Percentiles rank a stretch among this genome's conserved stretches.
Conservation (phyloP, 2,797 vertebrate genomes). For the Coluber constrictor region DNA sequence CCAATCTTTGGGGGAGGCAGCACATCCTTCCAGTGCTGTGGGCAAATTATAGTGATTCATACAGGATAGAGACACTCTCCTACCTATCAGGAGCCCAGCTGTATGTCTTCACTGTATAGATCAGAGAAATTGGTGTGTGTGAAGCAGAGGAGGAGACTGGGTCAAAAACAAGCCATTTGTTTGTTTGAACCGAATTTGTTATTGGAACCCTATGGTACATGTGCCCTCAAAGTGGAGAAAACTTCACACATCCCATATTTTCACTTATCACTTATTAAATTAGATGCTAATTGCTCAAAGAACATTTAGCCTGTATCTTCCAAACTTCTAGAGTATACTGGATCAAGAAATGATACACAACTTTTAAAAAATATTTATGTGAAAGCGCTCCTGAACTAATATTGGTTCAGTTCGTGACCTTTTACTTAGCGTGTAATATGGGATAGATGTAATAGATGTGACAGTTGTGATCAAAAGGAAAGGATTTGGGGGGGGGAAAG, state of each 20-base stretch:
- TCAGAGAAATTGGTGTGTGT: background rate
- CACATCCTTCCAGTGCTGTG: background rate
- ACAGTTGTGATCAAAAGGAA: background rate
- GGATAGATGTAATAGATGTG: background rate
- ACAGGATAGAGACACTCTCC: background rate
- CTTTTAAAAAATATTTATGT: background rate
- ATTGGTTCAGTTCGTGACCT: background rate
- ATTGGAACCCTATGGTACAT: background rate
- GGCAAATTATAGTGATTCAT: conserved; percentile 22
- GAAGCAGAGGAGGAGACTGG: background rate
- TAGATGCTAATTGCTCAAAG: background rate
- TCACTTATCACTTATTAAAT: background rate
- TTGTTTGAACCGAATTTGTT: background rate
- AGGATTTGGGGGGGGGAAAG: too few relatives aligned
- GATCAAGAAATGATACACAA: background rate
- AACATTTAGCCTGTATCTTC: background rate
- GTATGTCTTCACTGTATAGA: background rate
- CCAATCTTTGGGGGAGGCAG: conserved; percentile 17
- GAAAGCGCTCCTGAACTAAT: background rate
- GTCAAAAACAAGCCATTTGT: background rate
- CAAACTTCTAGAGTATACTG: background rate
- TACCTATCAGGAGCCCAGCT: background rate
- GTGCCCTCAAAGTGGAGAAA: background rate
- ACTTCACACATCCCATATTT: too few relatives aligned
- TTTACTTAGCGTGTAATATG: background rate